These are phyloP conservation scores for Sminthurides bifidus DNA, from an alignment of 1,140 invertebrate species.

Conservation along the genomic window DNA sequence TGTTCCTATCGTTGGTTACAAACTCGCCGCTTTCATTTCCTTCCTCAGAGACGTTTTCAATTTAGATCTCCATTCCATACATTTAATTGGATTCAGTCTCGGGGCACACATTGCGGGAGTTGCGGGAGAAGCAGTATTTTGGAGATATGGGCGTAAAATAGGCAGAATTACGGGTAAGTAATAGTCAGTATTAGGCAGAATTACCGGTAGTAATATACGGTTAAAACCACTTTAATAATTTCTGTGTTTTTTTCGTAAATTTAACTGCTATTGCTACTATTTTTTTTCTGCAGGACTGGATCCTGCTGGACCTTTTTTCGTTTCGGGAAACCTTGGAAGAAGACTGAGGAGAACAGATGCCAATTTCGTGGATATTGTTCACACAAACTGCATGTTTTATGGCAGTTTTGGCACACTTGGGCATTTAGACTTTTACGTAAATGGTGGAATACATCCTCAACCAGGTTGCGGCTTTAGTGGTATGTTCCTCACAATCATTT, in stretches of 20 bases:
- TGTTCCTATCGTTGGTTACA: constrained; percentile 46
- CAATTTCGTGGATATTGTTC: constrained; percentile 5
- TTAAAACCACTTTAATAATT: neutral
- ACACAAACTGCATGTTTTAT: neutral
- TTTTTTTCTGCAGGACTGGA: neutral
- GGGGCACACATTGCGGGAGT: constrained; percentile 7
- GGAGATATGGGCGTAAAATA: constrained; percentile 37
- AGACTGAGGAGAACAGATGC: neutral
- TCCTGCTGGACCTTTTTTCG: neutral
- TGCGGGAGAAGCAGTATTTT: constrained; percentile 1
- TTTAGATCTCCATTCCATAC: neutral
- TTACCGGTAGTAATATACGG: neutral
- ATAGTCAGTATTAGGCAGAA: neutral
- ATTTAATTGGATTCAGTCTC: constrained; percentile 9
- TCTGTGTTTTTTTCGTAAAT: neutral
- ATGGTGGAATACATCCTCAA: neutral
- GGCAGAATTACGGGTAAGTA: constrained; percentile 10
- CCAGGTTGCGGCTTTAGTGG: neutral
- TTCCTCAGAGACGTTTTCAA: neutral
- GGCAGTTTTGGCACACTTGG: neutral
- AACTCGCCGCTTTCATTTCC: constrained; percentile 35
- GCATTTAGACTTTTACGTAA: neutral
- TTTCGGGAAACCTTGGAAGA: neutral
- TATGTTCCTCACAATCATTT: too few species aligned
- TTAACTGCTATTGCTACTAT: neutral